Evolutionary conservation across 1,140 invertebrate genomes (phyloP), one percentile per base, ranked within the genome.

Genomic region (Delia radicum): DNA sequence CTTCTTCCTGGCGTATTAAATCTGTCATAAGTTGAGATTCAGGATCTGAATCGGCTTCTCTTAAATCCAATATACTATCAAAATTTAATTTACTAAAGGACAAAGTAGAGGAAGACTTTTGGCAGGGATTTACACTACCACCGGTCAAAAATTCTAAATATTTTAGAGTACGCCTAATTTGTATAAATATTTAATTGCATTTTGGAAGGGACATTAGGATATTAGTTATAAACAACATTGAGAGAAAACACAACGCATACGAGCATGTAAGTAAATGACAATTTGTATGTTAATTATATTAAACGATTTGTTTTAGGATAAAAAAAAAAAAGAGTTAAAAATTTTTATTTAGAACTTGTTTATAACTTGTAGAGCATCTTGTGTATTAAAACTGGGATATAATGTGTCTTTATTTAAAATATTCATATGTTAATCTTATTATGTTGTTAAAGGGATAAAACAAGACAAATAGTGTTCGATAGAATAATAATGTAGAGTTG

Each of bases 1-100:
- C 87, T 75, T 91, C 89, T 76, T 91, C 90, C 48, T 90, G 88
- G 15, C 87, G 85, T 1, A 91, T 81, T 26, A 91, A 83, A 37
- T 82, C 76, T 21, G 82, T 81, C 79, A 87, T 81, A 1, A 79
- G 78, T 65, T 75, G 33, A 29, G 80, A 79, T 21, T 79, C 79
- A 71, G 80, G 79, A 78, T 84, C 81, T 2, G 80, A 82, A 69
- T 84, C 81, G 24, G 81, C 61, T 28, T 80, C 80, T 46, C 83
- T 79, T 33, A 85, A 77, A 72, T 82, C 81, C 65, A 85, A 82
- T 46, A 82, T 24, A 28, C 26, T 72, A 74, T 27, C 69, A 15
- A 62, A 74, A 75, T 73, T 77, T 75, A 55, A 21, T 42, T 63
- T 48, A 74, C 73, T 74, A 48, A 62, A 61, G 46, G 26, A 48